Evolutionary conservation across 1,140 invertebrate genomes (phyloP).

Genomic region (Saccostrea echinata): DNA sequence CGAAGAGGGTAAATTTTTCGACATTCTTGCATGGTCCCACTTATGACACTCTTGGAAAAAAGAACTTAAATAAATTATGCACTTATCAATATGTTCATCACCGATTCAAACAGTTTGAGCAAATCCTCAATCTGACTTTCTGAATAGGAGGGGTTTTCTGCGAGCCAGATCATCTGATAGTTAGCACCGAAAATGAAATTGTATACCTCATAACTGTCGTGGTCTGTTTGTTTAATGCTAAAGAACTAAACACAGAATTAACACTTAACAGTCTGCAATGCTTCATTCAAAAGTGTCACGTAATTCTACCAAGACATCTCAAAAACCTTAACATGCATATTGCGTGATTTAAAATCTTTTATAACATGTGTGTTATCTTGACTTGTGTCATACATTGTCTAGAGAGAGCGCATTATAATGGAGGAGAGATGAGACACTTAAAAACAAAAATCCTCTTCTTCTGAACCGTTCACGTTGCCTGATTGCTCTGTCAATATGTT

Average conservation of each 20-base stretch:
- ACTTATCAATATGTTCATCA: constrained; percentile 24
- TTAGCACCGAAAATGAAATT: constrained; percentile 19
- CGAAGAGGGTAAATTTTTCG: constrained; percentile 11
- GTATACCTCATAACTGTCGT: constrained; percentile 17
- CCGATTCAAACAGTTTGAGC: constrained; percentile 25
- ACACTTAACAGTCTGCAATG: constrained; percentile 14
- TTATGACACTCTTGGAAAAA: neutral
- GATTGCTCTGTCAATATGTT: constrained; percentile 2
- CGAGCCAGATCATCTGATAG: neutral
- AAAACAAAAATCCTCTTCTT: neutral
- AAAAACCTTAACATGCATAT: constrained; percentile 9
- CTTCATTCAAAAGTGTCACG: constrained; percentile 30
- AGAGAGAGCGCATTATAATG: neutral
- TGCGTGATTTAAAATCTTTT: constrained; percentile 31
- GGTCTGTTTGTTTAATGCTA: constrained; percentile 24
- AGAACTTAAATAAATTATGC: neutral
- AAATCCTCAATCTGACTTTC: constrained; percentile 29
- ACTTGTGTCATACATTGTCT: constrained; percentile 31
- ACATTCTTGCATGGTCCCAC: neutral
- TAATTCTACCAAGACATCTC: constrained; percentile 6
- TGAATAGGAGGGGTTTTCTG: constrained; percentile 12
- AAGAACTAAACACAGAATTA: constrained; percentile 15
- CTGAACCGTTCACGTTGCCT: neutral
- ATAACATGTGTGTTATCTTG: constrained; percentile 3
- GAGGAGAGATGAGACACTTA: neutral